Base-by-base conservation (phyloP, 64 coral and sea anemone species). In the Trachythela sp. region DNA sequence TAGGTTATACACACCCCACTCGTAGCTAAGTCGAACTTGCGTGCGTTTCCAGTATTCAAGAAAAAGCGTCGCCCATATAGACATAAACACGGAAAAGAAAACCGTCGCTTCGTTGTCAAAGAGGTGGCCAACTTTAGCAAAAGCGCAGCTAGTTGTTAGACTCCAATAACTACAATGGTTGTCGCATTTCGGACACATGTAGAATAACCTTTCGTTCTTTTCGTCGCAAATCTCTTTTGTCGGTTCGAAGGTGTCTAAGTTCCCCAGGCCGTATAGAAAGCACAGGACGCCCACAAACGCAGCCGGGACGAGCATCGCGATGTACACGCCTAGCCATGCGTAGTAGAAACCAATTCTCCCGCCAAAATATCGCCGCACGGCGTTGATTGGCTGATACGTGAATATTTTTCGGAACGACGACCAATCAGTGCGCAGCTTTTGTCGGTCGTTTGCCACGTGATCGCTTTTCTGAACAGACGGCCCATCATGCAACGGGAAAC, bases 181-280 rank as follows among this genome's bases (percentile, higher is more conserved):
- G 40, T 99, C 96, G 67, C 95, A 97, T 31, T 92, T 48, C 67
- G 95, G 95, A 50, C 95, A 97, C 95, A 97, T 97, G 88, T 97
- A 97, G 18, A 97, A 97, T 17, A 45, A 87, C 48, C 91, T 84
- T 4, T 86, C 77, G 39, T 99, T 99, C 0, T 56, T 92, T 48
- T 91, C 39, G 38, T 95, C 83, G 54, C 96, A 99, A 8, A 99
- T 99, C 41, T 99, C 96, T 43, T 93, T 89, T 0, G 94, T 89
- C 34, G 96, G 96, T 31, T 49, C 60, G 75, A 95, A 99, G 13
- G 51, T 90, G 15, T 84, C 70, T 36, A 94, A 40, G 13, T 85
- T 92, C 6, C 40, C 49, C 1, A 99, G 89, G 15, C 96, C 96
- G n/a, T 58, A 76, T 8, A 99, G 35, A 36, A 99, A 99, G 32